phyloP scores from a whole-genome alignment of 1,140 invertebrate species.

The Temnothorax longispinosus region DNA sequence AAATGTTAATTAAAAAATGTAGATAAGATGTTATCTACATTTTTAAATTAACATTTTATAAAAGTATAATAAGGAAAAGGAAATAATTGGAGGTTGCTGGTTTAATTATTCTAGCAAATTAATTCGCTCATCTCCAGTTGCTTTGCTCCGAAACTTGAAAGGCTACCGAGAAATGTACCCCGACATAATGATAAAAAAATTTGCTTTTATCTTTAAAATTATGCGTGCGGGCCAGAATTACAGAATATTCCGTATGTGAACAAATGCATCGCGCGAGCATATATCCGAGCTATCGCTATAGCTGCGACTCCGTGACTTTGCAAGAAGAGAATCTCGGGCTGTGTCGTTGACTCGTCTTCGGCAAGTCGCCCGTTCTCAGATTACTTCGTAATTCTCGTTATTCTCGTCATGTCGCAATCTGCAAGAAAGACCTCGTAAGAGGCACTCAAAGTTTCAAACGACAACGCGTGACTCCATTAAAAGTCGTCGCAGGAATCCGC shows the following conservation, averaged over 20 bases:
- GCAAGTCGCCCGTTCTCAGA: not conserved
- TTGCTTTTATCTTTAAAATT: not conserved
- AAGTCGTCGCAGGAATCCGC: constrained; percentile 17
- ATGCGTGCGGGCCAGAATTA: not conserved
- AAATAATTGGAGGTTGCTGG: not conserved
- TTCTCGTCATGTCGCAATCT: constrained; percentile 41
- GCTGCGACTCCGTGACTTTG: constrained; percentile 9
- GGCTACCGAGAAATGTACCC: not conserved
- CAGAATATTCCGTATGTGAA: not conserved
- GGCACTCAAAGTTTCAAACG: constrained; percentile 45
- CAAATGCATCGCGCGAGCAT: not conserved
- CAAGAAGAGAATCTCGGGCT: constrained; percentile 1
- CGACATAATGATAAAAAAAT: no score
- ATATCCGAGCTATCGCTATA: not conserved
- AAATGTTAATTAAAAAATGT: no score
- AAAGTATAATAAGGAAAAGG: not conserved
- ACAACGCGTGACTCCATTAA: constrained; percentile 54
- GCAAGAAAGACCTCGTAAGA: constrained; percentile 31
- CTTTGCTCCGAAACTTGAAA: not conserved
- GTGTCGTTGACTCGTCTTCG: constrained; percentile 9
- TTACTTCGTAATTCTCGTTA: constrained; percentile 40
- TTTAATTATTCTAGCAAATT: not conserved
- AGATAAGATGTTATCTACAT: not conserved
- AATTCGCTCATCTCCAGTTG: not conserved
- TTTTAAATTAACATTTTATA: not conserved